These are phyloP conservation scores for Patella caerulea DNA, from an alignment of 2,888 invertebrate genomes.

Conservation along the genomic window DNA sequence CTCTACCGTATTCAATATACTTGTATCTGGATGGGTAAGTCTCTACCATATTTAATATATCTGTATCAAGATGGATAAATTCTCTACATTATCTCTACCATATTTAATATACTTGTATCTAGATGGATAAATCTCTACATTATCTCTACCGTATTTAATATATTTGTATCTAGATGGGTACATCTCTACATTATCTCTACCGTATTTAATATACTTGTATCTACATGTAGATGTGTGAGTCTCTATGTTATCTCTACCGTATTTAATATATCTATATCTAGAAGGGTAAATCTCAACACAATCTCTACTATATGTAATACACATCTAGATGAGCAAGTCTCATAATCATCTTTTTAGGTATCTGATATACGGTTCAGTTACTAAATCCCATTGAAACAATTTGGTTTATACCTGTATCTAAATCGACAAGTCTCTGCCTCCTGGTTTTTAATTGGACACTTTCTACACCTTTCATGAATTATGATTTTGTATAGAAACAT, in stretches of 20 bases:
- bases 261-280: too few species aligned
- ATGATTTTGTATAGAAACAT: not conserved
- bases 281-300: too few species aligned
- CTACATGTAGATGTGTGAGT: conserved; percentile 57
- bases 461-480: not conserved
- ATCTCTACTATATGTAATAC: too few species aligned
- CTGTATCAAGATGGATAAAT: conserved; percentile 52
- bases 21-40: conserved; percentile 54
- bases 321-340: too few species aligned
- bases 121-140: too few species aligned
- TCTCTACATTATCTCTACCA: not conserved
- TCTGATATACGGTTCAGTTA: too few species aligned
- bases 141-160: too few species aligned
- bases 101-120: not conserved
- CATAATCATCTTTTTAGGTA: too few species aligned
- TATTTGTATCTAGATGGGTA: not conserved
- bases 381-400: too few species aligned
- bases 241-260: too few species aligned
- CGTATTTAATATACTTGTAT: conserved; percentile 46
- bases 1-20: conserved; percentile 42
- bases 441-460: not conserved
- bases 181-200: conserved; percentile 50
- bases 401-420: too few species aligned
- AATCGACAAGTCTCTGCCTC: too few species aligned
- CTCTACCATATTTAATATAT: conserved; percentile 50